Conservation (phyloP, 2,797 vertebrate species). For the Petrocephalus sullivani region DNA sequence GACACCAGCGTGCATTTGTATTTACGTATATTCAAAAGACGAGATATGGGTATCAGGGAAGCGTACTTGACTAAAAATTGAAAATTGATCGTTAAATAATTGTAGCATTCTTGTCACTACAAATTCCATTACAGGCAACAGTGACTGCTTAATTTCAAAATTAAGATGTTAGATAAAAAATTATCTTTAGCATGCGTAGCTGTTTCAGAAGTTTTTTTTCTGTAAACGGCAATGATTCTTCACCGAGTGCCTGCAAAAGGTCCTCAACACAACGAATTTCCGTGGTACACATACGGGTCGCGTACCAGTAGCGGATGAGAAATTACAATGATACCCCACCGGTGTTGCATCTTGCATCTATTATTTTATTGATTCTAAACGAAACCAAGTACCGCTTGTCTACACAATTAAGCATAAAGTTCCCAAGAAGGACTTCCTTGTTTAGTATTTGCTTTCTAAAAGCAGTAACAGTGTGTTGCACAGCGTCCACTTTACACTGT, state of each 20-base stretch:
- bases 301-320: not conserved
- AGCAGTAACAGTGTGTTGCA: not conserved
- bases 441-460: not conserved
- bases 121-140: not conserved
- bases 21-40: not conserved
- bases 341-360: not conserved
- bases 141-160: not conserved
- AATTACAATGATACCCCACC: not conserved
- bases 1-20: not conserved
- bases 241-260: not conserved
- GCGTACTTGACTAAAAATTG: not conserved
- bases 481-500: not conserved
- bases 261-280: not conserved
- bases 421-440: not conserved
- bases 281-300: not conserved
- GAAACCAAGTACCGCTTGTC: not conserved
- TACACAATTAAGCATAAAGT: not conserved
- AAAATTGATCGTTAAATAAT: not conserved
- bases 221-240: not conserved
- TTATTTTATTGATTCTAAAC: slow-evolving; percentile 6
- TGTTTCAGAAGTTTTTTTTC: not conserved
- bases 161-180: not conserved
- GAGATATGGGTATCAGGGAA: not conserved
- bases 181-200: not conserved
- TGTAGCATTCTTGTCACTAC: not conserved